Percentiles rank a stretch among this genome's conserved stretches.
phyloP scores from a whole-genome alignment of 1,140 invertebrate species.

The Steinernema feltiae region DNA sequence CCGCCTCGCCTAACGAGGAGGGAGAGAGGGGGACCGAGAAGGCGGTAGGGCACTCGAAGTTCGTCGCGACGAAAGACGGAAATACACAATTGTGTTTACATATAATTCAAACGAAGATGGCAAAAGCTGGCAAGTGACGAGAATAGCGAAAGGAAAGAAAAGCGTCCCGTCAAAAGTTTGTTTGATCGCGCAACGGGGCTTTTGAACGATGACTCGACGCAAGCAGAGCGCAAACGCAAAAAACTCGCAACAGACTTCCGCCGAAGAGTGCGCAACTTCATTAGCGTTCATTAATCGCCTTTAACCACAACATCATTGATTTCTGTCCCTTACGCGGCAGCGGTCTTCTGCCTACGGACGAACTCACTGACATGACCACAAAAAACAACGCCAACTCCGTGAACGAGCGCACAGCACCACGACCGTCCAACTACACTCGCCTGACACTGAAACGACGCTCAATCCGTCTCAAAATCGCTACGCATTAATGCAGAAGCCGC shows the following conservation, averaged over 20 bases:
- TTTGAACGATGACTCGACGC: not conserved
- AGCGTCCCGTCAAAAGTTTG: not conserved
- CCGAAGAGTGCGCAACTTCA: not conserved
- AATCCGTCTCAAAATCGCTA: too few species aligned
- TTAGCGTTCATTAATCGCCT: not conserved
- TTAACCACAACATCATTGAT: too few species aligned
- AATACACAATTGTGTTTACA: constrained; percentile 7
- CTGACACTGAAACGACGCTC: not conserved
- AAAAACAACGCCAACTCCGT: too few species aligned
- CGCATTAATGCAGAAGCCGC: constrained; percentile 5
- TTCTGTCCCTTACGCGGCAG: too few species aligned
- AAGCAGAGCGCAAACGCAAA: not conserved
- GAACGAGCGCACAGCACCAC: too few species aligned
- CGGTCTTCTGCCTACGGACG: too few species aligned
- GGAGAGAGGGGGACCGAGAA: too few species aligned
- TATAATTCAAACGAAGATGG: not conserved
- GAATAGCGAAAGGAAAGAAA: not conserved
- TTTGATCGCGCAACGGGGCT: not conserved
- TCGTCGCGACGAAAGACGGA: not conserved
- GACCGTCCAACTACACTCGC: too few species aligned
- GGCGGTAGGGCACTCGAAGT: not conserved
- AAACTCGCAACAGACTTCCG: not conserved
- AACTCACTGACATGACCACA: too few species aligned
- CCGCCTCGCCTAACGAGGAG: too few species aligned
- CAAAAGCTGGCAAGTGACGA: not conserved